phyloP scores from a whole-genome alignment of 1,140 invertebrate species.

The Lordiphosa collinella region DNA sequence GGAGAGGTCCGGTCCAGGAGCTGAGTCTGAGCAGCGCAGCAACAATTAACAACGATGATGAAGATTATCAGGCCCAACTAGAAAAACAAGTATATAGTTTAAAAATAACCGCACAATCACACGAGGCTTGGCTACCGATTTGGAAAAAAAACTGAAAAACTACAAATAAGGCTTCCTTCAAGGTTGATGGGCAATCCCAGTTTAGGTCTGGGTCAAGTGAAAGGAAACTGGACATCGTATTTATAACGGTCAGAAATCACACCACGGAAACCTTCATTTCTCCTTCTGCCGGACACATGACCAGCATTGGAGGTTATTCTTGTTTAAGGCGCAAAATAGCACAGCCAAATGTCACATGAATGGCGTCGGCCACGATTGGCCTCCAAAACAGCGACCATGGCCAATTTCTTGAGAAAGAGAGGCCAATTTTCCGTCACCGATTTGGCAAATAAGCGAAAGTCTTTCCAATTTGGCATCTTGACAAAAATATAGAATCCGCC shows the following conservation, averaged over 20 bases:
- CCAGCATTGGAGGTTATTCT: conserved; percentile 42
- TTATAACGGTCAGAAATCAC: conserved; percentile 13
- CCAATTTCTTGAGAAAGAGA: conserved; percentile 22
- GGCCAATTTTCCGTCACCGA: conserved; percentile 46
- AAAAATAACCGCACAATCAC: conserved; percentile 57
- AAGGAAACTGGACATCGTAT: conserved; percentile 12
- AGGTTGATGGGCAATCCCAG: conserved; percentile 20
- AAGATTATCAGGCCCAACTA: conserved; percentile 68
- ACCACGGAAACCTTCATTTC: conserved; percentile 62
- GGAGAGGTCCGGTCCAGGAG: conserved; percentile 3
- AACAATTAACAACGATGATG: conserved; percentile 43
- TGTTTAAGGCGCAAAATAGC: conserved; percentile 18
- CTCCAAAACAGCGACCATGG: conserved; percentile 57
- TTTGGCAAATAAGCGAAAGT: conserved; percentile 42
- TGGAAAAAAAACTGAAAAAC: conserved; percentile 7
- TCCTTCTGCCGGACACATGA: conserved; percentile 64
- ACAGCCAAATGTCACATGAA: conserved; percentile 58
- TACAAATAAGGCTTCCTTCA: conserved; percentile 12
- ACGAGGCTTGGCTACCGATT: conserved; percentile 32
- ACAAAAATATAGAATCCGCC: conserved; percentile 10
- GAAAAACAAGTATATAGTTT: conserved; percentile 74
- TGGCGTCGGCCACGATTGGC: conserved; percentile 23
- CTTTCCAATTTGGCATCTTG: conserved; percentile 38
- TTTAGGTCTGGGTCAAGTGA: conserved; percentile 43
- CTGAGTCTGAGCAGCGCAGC: conserved; percentile 25